Evolutionary conservation across 1,140 invertebrate genomes (phyloP).

Genomic region (Acromyrmex echinatior): DNA sequence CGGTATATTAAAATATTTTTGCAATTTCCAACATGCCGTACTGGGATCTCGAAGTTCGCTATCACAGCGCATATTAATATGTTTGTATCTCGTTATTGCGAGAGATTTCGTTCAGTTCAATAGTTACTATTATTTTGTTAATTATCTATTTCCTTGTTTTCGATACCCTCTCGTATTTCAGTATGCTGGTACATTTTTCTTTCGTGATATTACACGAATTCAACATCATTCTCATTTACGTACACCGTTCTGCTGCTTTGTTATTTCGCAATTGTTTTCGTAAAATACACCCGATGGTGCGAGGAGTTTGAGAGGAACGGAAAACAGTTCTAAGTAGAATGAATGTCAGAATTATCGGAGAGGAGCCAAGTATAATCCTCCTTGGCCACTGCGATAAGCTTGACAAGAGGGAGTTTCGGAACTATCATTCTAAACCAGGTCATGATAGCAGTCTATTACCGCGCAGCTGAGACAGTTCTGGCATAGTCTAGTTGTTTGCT

Average conservation of each 20-base stretch:
- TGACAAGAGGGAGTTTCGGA: constrained; percentile 57
- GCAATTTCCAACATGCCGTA: background rate
- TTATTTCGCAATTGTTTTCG: constrained; percentile 45
- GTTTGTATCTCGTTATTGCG: constrained; percentile 19
- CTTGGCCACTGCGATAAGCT: constrained; percentile 60
- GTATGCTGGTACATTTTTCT: constrained; percentile 7
- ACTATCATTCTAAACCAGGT: constrained; percentile 64
- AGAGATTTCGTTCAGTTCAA: constrained; percentile 20
- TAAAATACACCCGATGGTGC: constrained; percentile 3
- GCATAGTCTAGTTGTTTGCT: constrained; percentile 57
- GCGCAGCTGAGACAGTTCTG: constrained; percentile 58
- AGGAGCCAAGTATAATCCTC: constrained; percentile 50
- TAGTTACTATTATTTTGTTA: constrained; percentile 15
- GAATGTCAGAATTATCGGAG: constrained; percentile 46
- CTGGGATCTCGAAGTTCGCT: background rate
- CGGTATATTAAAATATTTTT: background rate
- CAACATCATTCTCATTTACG: constrained; percentile 7
- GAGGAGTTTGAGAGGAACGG: constrained; percentile 30
- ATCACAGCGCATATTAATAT: constrained; percentile 3
- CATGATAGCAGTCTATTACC: constrained; percentile 64
- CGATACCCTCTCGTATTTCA: background rate
- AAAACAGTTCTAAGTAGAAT: constrained; percentile 56
- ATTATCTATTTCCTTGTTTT: constrained; percentile 17
- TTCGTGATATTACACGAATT: background rate
- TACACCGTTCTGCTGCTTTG: constrained; percentile 8